phyloP scores from a whole-genome alignment of 2,797 vertebrate genomes.

The Lagodon rhomboides region DNA sequence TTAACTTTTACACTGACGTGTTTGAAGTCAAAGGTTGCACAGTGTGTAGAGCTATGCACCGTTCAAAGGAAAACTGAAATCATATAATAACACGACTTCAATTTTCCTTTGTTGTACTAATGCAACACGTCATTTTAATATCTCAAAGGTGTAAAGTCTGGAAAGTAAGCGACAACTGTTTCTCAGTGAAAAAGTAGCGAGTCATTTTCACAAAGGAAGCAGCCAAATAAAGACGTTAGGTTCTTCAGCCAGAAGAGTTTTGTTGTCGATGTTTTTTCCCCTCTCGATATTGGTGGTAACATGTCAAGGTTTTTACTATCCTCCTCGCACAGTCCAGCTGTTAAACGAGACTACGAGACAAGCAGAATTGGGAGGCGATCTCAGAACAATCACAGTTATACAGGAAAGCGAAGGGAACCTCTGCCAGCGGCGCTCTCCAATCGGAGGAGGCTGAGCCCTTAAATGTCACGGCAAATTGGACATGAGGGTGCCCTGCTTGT shows the following conservation, averaged over 20 bases:
- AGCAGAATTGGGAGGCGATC: conserved; percentile 57
- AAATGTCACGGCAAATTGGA: conserved; percentile 66
- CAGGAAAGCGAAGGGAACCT: conserved; percentile 20
- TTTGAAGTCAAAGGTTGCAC: conserved; percentile 31
- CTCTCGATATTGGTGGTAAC: conserved; percentile 59
- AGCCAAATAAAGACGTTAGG: conserved; percentile 47
- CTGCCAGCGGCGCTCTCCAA: conserved; percentile 19
- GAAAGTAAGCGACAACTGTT: conserved; percentile 26
- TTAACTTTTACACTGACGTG: conserved; percentile 1
- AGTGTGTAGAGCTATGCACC: neutral
- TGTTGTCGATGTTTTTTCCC: conserved; percentile 41
- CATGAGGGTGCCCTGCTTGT: conserved; percentile 49
- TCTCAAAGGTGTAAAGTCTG: conserved; percentile 47
- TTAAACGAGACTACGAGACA: conserved; percentile 65
- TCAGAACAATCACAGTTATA: conserved; percentile 64
- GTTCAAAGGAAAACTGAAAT: conserved; percentile 26
- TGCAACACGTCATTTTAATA: conserved; percentile 42
- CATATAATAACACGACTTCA: conserved; percentile 9
- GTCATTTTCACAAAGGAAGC: conserved; percentile 36
- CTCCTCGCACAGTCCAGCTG: conserved; percentile 62
- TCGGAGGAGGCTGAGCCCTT: conserved; percentile 49
- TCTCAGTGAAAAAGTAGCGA: neutral
- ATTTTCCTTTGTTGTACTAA: conserved; percentile 37
- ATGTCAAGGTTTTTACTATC: conserved; percentile 75
- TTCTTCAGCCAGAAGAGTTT: conserved; percentile 48